A percentile compares a stretch with the other conserved stretches of the same genome.
These are phyloP conservation scores for Apteryx mantelli DNA, from an alignment of 2,113 vertebrate species.

Conservation along the genomic window DNA sequence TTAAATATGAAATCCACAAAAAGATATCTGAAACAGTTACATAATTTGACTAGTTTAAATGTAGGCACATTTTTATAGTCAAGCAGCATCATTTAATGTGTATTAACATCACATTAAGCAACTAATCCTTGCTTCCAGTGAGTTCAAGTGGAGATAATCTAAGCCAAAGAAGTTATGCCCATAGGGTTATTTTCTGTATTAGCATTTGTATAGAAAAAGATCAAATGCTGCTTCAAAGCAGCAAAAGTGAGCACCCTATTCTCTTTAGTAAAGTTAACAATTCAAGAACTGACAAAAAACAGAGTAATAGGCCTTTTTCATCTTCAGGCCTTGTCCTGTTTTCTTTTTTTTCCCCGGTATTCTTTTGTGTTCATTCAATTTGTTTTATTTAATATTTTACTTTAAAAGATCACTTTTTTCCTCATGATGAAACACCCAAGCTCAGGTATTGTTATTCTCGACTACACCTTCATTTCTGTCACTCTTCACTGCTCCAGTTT, in stretches of 20 bases:
- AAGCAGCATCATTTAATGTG: not conserved
- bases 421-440: not conserved
- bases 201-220: not conserved
- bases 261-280: not conserved
- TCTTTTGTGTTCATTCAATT: not conserved
- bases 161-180: not conserved
- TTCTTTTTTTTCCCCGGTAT: not conserved
- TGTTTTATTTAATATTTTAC: not conserved
- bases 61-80: not conserved
- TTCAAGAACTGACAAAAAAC: not conserved
- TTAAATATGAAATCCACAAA: conserved; percentile 41
- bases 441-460: not conserved
- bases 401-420: not conserved
- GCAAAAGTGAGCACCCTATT: not conserved
- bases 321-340: not conserved
- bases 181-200: not conserved
- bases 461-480: not conserved
- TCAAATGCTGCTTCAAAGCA: conserved; percentile 22
- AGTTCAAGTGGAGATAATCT: conserved; percentile 16
- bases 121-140: not conserved
- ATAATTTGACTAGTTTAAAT: conserved; percentile 34
- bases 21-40: conserved; percentile 19
- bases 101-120: conserved; percentile 7
- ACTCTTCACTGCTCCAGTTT: not conserved
- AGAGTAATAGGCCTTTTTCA: not conserved